Percentiles rank a stretch among this genome's conserved stretches.
Evolutionary conservation across 1,140 invertebrate species (phyloP).

Genomic region (Lepidurus apus): DNA sequence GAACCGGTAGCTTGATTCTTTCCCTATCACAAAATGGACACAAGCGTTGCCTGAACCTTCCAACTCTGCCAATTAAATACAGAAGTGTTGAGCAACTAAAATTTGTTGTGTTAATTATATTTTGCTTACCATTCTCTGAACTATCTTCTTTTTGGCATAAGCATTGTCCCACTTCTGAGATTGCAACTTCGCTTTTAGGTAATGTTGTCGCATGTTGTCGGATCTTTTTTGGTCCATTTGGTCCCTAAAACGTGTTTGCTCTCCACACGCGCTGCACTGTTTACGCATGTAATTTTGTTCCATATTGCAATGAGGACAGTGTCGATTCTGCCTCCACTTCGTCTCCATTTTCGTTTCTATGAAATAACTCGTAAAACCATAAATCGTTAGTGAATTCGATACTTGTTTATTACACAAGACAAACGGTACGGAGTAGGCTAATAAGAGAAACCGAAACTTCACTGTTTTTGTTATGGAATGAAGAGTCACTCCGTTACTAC

Average conservation of each 20-base stretch:
- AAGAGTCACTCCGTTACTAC: not conserved
- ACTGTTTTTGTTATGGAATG: not conserved
- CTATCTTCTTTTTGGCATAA: not conserved
- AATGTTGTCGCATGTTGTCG: not conserved
- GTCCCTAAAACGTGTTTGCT: not conserved
- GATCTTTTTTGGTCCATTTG: not conserved
- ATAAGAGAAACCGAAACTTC: not conserved
- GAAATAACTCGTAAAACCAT: not conserved
- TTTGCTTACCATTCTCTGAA: not conserved
- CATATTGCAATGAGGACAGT: not conserved
- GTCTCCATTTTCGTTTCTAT: not conserved
- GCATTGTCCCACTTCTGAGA: not conserved
- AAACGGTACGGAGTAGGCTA: too few species aligned
- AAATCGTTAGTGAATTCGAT: not conserved
- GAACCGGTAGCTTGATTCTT: not conserved
- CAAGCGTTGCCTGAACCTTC: constrained; percentile 4
- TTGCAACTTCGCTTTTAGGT: not conserved
- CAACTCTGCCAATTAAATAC: not conserved
- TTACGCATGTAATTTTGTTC: not conserved
- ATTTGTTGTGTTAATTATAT: not conserved
- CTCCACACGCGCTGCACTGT: not conserved
- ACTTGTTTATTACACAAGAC: not conserved
- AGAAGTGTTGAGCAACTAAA: not conserved
- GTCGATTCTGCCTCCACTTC: not conserved
- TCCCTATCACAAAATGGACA: not conserved